phyloP scores from a whole-genome alignment of 2,888 invertebrate species.

The Leuctra nigra region DNA sequence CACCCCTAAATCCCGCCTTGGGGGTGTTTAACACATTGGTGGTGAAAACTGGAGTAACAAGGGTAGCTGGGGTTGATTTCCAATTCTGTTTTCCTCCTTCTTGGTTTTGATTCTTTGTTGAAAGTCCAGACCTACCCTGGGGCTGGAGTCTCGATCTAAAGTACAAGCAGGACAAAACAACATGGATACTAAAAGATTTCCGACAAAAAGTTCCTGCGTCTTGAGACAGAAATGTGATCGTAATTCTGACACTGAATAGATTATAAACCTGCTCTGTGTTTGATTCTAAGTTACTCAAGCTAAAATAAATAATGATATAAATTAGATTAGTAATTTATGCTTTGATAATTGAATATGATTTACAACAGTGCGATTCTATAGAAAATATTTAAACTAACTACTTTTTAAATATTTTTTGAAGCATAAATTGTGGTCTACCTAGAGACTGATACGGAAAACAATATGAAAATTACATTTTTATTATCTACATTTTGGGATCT shows the following conservation, averaged over 20 bases:
- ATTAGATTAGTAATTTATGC: too few species aligned
- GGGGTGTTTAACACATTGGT: slow-evolving; percentile 6
- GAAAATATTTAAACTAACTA: too few species aligned
- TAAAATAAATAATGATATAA: too few species aligned
- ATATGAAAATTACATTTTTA: background rate
- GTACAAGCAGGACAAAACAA: background rate
- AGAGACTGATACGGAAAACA: background rate
- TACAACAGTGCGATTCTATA: too few species aligned
- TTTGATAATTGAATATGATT: too few species aligned
- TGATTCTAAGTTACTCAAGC: too few species aligned
- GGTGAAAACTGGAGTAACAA: slow-evolving; percentile 5
- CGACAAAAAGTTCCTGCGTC: too few species aligned
- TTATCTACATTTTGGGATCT: background rate
- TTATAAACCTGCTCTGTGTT: too few species aligned
- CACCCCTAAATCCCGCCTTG: background rate
- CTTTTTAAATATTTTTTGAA: background rate
- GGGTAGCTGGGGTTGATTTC: slow-evolving; percentile 10
- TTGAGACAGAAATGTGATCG: background rate
- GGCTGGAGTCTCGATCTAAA: background rate
- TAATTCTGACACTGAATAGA: too few species aligned
- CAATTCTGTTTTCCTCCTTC: slow-evolving; percentile 14
- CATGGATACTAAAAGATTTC: background rate
- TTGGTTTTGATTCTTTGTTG: slow-evolving; percentile 14
- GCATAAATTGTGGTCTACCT: background rate
- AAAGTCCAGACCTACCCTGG: background rate